A percentile compares a stretch with the other conserved stretches of the same genome.
Evolutionary conservation across 1,140 invertebrate species (phyloP).

Genomic region (Colletes gigas): DNA sequence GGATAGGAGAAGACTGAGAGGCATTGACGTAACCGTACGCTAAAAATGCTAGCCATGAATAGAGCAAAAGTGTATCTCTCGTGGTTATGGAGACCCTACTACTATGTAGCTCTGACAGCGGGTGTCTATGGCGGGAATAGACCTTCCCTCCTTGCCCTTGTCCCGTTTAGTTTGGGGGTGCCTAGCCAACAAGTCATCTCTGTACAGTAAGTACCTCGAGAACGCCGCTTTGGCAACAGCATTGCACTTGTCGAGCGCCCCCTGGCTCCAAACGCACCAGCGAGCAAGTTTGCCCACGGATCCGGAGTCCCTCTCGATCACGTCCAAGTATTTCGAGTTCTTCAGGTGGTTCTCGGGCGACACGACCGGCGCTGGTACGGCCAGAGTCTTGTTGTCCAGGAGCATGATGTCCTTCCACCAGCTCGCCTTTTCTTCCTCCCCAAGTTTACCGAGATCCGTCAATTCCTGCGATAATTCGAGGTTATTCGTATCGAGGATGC

Average conservation of each 20-base stretch:
- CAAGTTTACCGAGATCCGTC: constrained; percentile 77
- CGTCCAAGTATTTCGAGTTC: constrained; percentile 88
- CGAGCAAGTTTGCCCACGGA: constrained; percentile 81
- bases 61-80: too few species aligned
- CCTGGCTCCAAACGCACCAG: constrained; percentile 84
- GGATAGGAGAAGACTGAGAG: too few species aligned
- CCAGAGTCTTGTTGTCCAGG: constrained; percentile 81
- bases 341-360: constrained; percentile 85
- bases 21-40: too few species aligned
- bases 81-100: too few species aligned
- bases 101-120: too few species aligned
- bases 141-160: too few species aligned
- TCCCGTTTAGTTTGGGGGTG: too few species aligned
- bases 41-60: too few species aligned
- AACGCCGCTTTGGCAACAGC: constrained; percentile 85
- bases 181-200: too few species aligned
- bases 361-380: constrained; percentile 84
- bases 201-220: constrained; percentile 79
- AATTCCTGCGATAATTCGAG: constrained; percentile 65
- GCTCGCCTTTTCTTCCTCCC: constrained; percentile 78
- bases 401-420: constrained; percentile 83
- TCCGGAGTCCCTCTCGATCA: constrained; percentile 88
- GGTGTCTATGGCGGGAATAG: too few species aligned
- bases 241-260: constrained; percentile 85
- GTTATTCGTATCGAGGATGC: too few species aligned